Conservation (phyloP, 2,797 vertebrate species). For the Vespertilio murinus region DNA sequence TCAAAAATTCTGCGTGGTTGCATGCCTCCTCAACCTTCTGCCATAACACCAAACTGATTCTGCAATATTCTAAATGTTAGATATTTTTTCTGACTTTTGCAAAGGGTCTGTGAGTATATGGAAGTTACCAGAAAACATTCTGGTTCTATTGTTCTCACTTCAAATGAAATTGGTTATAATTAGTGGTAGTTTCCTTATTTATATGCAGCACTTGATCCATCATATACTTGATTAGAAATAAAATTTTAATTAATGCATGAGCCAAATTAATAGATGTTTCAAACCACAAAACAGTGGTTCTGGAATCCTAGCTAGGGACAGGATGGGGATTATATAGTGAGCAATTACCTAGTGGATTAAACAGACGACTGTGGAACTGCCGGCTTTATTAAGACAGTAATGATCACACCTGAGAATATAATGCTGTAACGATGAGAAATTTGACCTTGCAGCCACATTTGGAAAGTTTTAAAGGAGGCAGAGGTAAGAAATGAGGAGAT, state of each 20-base stretch:
- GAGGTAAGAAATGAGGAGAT: slow-evolving; percentile 64
- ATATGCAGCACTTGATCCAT: neutral
- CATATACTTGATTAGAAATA: slow-evolving; percentile 37
- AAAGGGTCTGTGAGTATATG: neutral
- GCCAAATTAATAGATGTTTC: slow-evolving; percentile 49
- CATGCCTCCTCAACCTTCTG: slow-evolving; percentile 42
- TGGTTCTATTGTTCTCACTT: neutral
- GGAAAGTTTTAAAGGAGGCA: slow-evolving; percentile 58
- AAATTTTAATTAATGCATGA: slow-evolving; percentile 63
- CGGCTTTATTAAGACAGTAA: slow-evolving; percentile 56
- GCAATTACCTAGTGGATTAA: slow-evolving; percentile 57
- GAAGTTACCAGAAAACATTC: slow-evolving; percentile 20
- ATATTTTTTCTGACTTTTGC: neutral
- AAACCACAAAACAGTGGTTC: slow-evolving; percentile 7
- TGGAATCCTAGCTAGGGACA: slow-evolving; percentile 27
- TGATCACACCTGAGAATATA: slow-evolving; percentile 60
- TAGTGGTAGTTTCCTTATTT: slow-evolving; percentile 53
- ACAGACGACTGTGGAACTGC: slow-evolving; percentile 33
- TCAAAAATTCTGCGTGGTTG: slow-evolving; percentile 18
- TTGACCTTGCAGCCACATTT: slow-evolving; percentile 66
- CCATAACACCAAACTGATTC: slow-evolving; percentile 4
- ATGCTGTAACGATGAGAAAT: slow-evolving; percentile 41
- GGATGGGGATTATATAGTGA: neutral
- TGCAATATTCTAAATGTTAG: slow-evolving; percentile 10
- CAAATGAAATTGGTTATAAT: slow-evolving; percentile 27